phyloP scores from a whole-genome alignment of 2,888 invertebrate species.

The Drosophila gaucha region DNA sequence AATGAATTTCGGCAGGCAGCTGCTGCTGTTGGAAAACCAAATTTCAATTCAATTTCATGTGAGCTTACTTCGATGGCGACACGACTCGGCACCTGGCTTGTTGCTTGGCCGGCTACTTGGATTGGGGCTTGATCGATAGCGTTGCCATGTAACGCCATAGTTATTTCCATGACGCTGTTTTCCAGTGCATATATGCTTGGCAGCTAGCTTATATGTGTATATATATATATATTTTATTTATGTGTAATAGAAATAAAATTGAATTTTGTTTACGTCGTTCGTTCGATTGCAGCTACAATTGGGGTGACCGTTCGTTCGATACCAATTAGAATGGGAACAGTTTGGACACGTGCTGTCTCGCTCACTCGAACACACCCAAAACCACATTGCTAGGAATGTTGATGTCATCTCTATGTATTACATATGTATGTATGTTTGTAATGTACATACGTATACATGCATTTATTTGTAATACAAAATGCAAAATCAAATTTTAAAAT shows the following conservation, averaged over 20 bases:
- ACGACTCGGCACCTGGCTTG: neutral
- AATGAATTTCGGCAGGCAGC: neutral
- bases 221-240: neutral
- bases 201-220: neutral
- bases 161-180: neutral
- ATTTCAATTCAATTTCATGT: constrained; percentile 6
- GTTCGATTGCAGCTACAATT: constrained; percentile 12
- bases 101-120: neutral
- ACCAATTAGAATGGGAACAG: constrained; percentile 8
- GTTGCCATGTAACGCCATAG: constrained; percentile 25
- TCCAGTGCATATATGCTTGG: no score
- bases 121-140: constrained; percentile 22
- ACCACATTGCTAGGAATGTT: constrained; percentile 12
- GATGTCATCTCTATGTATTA: constrained; percentile 37
- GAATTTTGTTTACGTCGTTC: neutral
- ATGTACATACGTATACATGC: neutral
- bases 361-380: constrained; percentile 26
- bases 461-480: neutral
- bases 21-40: constrained; percentile 3
- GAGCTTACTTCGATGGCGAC: constrained; percentile 3
- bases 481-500: neutral
- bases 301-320: constrained; percentile 18
- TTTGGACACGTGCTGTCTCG: constrained; percentile 9
- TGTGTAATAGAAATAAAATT: neutral
- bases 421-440: neutral